Base-by-base conservation (phyloP, 2,797 vertebrate genomes). In the Podarcis lilfordi region DNA sequence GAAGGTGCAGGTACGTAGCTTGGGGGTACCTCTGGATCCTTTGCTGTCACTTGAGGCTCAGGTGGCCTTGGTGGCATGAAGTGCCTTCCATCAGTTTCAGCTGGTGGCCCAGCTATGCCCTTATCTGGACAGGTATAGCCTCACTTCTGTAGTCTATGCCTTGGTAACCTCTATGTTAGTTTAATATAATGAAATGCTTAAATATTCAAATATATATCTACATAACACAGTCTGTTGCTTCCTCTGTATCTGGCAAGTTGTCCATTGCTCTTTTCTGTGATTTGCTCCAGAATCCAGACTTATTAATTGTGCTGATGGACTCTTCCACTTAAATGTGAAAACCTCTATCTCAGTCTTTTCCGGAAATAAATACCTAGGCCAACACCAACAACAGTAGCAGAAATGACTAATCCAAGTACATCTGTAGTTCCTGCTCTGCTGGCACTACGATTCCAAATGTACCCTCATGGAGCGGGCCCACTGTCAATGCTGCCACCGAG, bases 401-500 rank as follows among this genome's bases (percentile, higher is more conserved):
- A 0, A 81, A 85, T 0, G 1, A 82, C 0, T 3, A 88, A 1
- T 19, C 0, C 0, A 50, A 83, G 0, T 81, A 19, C 64, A 74
- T 13, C 13, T 89, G 27, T 81, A 77, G 7, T 0, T 82, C 81
- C 89, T 3, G 4, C 2, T 61, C 13, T 69, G 68, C 0, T 2
- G 32, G n/a, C 17, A 32, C 5, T 66, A 8, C 17, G 75, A 27
- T 19, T 75, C 17, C 1, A 6, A 79, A 35, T n/a, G 77, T 29
- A 89, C 43, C 32, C 11, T 21, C 27, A 4, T 32, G 7, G 75
- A 43, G 97, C 96, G 61, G 97, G 97, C 2, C 98, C 98, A 7
- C 98, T 98, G 95, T 98, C 98, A 61, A 97, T 86, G 88, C 98
- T 98, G 82, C 98, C 97, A 0, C 98, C 98, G 10, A 97, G 97